Percentiles rank a stretch among this genome's conserved stretches.
phyloP scores from a whole-genome alignment of 2,797 vertebrate species.

The Lutjanus argentimaculatus region DNA sequence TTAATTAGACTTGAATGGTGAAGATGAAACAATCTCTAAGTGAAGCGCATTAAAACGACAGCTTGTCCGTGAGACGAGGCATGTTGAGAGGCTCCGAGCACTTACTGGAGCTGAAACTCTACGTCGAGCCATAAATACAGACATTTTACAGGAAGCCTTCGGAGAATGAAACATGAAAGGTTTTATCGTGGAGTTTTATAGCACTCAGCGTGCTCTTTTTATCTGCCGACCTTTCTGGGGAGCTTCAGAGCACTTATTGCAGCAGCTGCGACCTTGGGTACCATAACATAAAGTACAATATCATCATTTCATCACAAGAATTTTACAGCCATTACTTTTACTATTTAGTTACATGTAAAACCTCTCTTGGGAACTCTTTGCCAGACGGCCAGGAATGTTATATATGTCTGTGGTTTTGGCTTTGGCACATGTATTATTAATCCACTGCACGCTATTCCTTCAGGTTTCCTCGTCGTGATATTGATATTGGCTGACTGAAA shows the following conservation, averaged over 20 bases:
- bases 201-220: constrained; percentile 38
- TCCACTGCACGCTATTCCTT: constrained; percentile 19
- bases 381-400: not conserved
- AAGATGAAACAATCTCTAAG: constrained; percentile 1
- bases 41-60: not conserved
- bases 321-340: constrained; percentile 42
- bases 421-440: constrained; percentile 33
- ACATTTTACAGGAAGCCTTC: constrained; percentile 41
- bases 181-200: constrained; percentile 55
- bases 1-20: not conserved
- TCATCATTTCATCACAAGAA: constrained; percentile 46
- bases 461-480: constrained; percentile 6
- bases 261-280: constrained; percentile 46
- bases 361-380: constrained; percentile 17
- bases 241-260: constrained; percentile 49
- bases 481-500: constrained; percentile 30
- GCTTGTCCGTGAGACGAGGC: constrained; percentile 1
- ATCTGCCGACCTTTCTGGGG: constrained; percentile 48
- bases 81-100: constrained; percentile 18
- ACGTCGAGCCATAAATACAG: constrained; percentile 41
- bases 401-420: constrained; percentile 3
- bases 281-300: constrained; percentile 39
- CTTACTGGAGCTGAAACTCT: constrained; percentile 28
- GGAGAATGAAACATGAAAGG: constrained; percentile 50
- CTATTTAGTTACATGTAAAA: constrained; percentile 38